phyloP scores from a whole-genome alignment of 1,140 invertebrate species.

The Coelopa frigida region DNA sequence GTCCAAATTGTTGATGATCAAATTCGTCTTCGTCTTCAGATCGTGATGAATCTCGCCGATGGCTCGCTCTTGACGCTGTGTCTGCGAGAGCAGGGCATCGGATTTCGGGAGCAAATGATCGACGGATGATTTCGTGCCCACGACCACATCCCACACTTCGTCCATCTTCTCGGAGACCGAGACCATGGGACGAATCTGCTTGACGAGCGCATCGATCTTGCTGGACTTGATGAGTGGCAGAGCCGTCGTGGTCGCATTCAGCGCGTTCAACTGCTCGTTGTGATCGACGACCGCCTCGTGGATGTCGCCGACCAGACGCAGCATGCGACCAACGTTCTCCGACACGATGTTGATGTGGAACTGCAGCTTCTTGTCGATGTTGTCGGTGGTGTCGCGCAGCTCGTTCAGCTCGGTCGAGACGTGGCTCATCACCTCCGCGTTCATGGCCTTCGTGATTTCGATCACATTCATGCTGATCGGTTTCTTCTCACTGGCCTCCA shows the following conservation, averaged over 20 bases:
- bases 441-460: conserved; percentile 71
- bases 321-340: conserved; percentile 68
- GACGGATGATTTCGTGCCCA: conserved; percentile 77
- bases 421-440: conserved; percentile 66
- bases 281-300: conserved; percentile 71
- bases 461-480: conserved; percentile 70
- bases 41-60: conserved; percentile 82
- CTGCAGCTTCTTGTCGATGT: conserved; percentile 72
- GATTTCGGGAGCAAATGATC: conserved; percentile 78
- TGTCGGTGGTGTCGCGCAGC: conserved; percentile 63
- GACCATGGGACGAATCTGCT: conserved; percentile 72
- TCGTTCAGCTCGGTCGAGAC: conserved; percentile 67
- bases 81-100: conserved; percentile 75
- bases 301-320: conserved; percentile 69
- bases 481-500: conserved; percentile 77
- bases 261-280: conserved; percentile 41
- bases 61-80: conserved; percentile 75
- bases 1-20: conserved; percentile 80
- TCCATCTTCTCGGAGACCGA: conserved; percentile 84
- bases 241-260: conserved; percentile 49
- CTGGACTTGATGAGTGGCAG: conserved; percentile 53
- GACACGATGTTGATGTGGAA: conserved; percentile 77
- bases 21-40: conserved; percentile 69
- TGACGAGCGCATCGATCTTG: conserved; percentile 68
- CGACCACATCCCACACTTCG: conserved; percentile 80